A percentile compares a stretch with the other conserved stretches of the same genome.
Conservation (phyloP, 2,888 invertebrate genomes). For the Nephrotoma flavescens region DNA sequence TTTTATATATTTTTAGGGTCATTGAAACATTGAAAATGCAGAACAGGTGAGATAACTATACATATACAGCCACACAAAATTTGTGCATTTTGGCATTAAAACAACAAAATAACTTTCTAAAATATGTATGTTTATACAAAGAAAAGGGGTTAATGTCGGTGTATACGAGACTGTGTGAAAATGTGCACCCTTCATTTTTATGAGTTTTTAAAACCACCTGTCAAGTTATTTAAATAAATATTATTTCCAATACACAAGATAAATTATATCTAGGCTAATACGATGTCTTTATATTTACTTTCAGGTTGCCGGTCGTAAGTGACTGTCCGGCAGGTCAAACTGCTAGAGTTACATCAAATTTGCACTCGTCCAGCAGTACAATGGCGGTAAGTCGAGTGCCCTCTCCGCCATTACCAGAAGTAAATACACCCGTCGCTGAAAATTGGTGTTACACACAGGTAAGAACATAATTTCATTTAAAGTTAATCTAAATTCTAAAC, state of each 20-base stretch:
- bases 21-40: slow-evolving; percentile 4
- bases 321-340: slow-evolving; percentile 67
- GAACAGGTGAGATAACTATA: not conserved
- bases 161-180: not conserved
- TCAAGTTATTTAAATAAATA: not conserved
- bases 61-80: not conserved
- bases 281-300: slow-evolving; percentile 23
- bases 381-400: slow-evolving; percentile 95
- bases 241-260: not conserved
- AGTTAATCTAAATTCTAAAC: not conserved
- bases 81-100: not conserved
- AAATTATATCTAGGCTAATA: not conserved
- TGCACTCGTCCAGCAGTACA: slow-evolving; percentile 68
- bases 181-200: not conserved
- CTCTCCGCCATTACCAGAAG: slow-evolving; percentile 89
- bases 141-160: not conserved
- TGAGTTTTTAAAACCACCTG: not conserved
- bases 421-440: slow-evolving; percentile 94
- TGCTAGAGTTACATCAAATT: slow-evolving; percentile 75
- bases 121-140: not conserved
- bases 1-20: slow-evolving; percentile 2
- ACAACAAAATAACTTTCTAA: not conserved
- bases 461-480: slow-evolving; percentile 17
- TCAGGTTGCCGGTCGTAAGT: slow-evolving; percentile 63
- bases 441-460: slow-evolving; percentile 99